Conservation (phyloP, 2,797 vertebrate genomes). For the Gila robusta region DNA sequence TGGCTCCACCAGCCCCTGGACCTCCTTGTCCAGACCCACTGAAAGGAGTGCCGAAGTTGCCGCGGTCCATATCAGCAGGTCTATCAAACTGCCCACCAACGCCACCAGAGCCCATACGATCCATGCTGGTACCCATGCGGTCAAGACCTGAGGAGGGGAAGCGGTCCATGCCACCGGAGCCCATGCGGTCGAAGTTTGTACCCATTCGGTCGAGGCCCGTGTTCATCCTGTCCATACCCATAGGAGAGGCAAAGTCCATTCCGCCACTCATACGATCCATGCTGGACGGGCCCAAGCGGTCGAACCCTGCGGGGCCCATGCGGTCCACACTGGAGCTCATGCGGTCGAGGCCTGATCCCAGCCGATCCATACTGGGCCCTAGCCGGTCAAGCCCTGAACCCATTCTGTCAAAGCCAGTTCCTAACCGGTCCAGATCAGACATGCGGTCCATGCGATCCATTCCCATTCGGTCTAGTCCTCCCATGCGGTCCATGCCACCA, state of each 20-base stretch:
- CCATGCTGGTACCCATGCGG: constrained; percentile 81
- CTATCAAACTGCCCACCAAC: constrained; percentile 90
- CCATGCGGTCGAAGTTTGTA: constrained; percentile 77
- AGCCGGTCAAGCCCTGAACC: constrained; percentile 89
- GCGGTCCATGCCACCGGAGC: constrained; percentile 59
- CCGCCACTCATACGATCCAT: constrained; percentile 89
- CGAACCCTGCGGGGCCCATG: constrained; percentile 87
- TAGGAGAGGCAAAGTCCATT: constrained; percentile 88
- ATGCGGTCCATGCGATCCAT: constrained; percentile 90
- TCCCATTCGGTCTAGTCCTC: constrained; percentile 86
- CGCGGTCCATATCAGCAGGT: constrained; percentile 91
- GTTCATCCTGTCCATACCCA: constrained; percentile 92
- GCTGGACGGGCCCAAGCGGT: constrained; percentile 86
- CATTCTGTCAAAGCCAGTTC: constrained; percentile 86
- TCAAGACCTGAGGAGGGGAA: constrained; percentile 75
- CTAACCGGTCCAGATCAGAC: constrained; percentile 82
- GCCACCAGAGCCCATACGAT: constrained; percentile 70
- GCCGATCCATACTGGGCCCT: constrained; percentile 87
- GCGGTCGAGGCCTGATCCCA: constrained; percentile 88
- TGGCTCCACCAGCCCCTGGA: constrained; percentile 79
- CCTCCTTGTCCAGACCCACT: constrained; percentile 86
- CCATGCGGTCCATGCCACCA: constrained; percentile 87
- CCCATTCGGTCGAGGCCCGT: constrained; percentile 83
- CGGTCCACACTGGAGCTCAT: constrained; percentile 88
- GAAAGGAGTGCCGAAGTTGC: constrained; percentile 89